These are phyloP conservation scores for Parasteatoda tepidariorum DNA, from an alignment of 1,140 invertebrate species.

Conservation along the genomic window DNA sequence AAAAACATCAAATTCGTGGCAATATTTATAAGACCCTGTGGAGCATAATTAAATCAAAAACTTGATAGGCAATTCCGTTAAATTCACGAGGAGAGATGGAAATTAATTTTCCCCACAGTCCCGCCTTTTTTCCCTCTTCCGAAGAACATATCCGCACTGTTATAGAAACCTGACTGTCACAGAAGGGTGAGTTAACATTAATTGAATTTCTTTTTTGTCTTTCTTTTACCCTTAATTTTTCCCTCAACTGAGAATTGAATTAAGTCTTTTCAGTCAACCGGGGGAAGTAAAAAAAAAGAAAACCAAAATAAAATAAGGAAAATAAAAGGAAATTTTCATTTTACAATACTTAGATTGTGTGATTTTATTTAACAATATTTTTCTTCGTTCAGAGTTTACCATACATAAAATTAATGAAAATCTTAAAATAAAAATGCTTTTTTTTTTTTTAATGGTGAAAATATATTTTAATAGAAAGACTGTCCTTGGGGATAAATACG, in stretches of 20 bases:
- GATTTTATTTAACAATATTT: background rate
- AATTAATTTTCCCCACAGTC: conserved; percentile 46
- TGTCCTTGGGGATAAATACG: too few relatives aligned
- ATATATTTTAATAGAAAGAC: too few relatives aligned
- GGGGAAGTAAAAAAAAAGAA: background rate
- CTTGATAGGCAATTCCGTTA: conserved; percentile 50
- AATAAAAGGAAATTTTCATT: background rate
- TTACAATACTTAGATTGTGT: background rate
- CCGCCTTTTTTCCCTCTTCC: background rate
- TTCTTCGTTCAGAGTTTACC: background rate
- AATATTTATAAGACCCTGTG: conserved; percentile 47
- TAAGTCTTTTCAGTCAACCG: conserved; percentile 4
- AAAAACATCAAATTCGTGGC: conserved; percentile 2
- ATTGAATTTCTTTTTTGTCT: conserved; percentile 39
- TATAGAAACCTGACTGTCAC: conserved; percentile 28
- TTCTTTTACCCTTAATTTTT: conserved; percentile 19
- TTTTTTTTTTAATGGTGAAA: too few relatives aligned
- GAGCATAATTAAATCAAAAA: conserved; percentile 52
- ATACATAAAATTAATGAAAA: background rate
- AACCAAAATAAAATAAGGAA: conserved; percentile 2
- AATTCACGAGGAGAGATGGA: conserved; percentile 11
- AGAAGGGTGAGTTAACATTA: conserved; percentile 51
- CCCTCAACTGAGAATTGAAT: conserved; percentile 39
- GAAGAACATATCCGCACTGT: conserved; percentile 9
- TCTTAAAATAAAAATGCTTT: background rate